Evolutionary conservation across 37 sponge, comb jelly and placozoan species (phyloP).

Genomic region (Beroe forskalii): DNA sequence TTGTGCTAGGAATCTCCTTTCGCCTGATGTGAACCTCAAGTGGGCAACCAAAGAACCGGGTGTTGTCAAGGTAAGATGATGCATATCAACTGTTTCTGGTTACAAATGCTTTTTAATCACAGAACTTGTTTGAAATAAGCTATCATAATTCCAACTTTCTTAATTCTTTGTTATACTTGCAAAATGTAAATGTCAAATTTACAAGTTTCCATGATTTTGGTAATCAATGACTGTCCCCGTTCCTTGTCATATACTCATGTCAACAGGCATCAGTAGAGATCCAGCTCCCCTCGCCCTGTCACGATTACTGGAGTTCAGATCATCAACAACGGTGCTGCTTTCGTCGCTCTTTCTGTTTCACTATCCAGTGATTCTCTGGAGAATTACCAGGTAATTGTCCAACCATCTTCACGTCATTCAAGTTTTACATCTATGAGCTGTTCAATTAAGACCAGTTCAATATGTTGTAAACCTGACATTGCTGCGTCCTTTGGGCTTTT

Average conservation of each 20-base stretch:
- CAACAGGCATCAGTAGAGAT: background rate
- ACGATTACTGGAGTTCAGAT: conserved; percentile 3
- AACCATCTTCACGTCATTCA: too few relatives aligned
- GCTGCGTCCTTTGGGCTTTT: too few relatives aligned
- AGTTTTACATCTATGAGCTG: too few relatives aligned
- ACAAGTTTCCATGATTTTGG: too few relatives aligned
- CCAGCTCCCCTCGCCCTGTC: background rate
- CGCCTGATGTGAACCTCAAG: background rate
- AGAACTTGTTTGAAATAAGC: background rate
- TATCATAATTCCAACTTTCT: background rate
- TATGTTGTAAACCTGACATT: too few relatives aligned
- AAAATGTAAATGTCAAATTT: too few relatives aligned
- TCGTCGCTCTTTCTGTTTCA: background rate
- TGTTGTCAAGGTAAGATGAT: conserved; percentile 5
- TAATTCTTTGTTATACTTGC: background rate
- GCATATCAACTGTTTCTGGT: background rate
- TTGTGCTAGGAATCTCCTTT: conserved; percentile 4
- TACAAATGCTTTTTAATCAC: background rate
- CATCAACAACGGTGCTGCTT: conserved; percentile 32
- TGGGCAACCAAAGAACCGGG: background rate
- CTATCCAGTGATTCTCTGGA: too few relatives aligned
- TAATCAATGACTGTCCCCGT: too few relatives aligned
- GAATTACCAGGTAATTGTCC: too few relatives aligned
- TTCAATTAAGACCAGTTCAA: too few relatives aligned
- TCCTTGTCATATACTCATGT: too few relatives aligned